Conservation (phyloP, 2,888 invertebrate genomes). For the Celastrina argiolus region DNA sequence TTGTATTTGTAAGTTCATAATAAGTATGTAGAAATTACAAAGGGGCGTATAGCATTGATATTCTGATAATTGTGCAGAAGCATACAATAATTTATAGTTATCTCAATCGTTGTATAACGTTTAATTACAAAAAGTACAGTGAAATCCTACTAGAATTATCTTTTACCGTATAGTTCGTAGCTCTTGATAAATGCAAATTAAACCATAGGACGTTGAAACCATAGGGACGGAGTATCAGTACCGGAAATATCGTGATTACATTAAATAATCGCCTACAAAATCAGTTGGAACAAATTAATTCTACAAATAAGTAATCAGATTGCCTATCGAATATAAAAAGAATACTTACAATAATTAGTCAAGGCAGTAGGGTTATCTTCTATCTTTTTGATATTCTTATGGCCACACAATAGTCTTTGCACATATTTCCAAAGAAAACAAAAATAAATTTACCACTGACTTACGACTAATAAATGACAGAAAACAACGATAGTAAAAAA, state of each 20-base stretch:
- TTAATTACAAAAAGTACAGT: background rate
- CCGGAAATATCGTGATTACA: constrained; percentile 30
- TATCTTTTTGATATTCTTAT: constrained; percentile 38
- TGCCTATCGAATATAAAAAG: constrained; percentile 33
- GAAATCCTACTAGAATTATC: background rate
- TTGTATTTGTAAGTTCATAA: constrained; percentile 19
- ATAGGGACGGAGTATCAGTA: constrained; percentile 12
- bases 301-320: constrained; percentile 42
- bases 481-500: constrained; percentile 66
- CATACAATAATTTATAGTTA: background rate
- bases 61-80: background rate
- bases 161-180: background rate
- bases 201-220: constrained; percentile 10
- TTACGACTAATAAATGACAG: constrained; percentile 60
- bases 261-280: constrained; percentile 31
- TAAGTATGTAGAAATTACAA: constrained; percentile 35
- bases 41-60: background rate
- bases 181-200: background rate
- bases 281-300: constrained; percentile 48
- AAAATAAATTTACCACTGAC: constrained; percentile 48
- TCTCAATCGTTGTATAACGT: background rate
- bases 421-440: constrained; percentile 46
- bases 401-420: constrained; percentile 49
- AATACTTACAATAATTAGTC: constrained; percentile 53
- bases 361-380: constrained; percentile 38